Evolutionary conservation across 2,797 vertebrate genomes (phyloP).

Genomic region (Galaxias olidus): DNA sequence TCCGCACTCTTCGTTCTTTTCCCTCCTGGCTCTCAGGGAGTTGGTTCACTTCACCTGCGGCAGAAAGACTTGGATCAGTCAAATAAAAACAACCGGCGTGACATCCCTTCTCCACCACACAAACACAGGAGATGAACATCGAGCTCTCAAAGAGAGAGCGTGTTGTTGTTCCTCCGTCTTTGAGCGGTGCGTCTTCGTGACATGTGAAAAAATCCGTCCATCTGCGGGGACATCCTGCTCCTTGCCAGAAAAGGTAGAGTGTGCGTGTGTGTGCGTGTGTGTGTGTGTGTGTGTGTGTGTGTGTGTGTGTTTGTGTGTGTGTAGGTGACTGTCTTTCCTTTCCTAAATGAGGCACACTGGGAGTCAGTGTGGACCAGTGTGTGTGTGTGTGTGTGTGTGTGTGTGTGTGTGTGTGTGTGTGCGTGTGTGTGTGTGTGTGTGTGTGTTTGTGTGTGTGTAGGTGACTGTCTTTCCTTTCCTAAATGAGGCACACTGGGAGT

Average conservation of each 20-base stretch:
- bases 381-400: no score
- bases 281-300: constrained; percentile 10
- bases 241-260: constrained; percentile 47
- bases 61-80: neutral
- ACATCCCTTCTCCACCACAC: constrained; percentile 57
- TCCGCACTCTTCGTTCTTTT: no score
- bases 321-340: constrained; percentile 28
- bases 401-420: no score
- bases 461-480: constrained; percentile 22
- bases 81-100: constrained; percentile 12
- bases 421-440: no score
- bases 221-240: constrained; percentile 65
- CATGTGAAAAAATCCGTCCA: constrained; percentile 63
- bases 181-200: constrained; percentile 43
- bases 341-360: constrained; percentile 17
- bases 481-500: constrained; percentile 21
- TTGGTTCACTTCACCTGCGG: neutral
- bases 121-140: constrained; percentile 58
- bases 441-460: no score
- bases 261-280: constrained; percentile 25
- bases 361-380: constrained; percentile 45
- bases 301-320: neutral
- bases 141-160: constrained; percentile 57
- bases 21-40: no score
- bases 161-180: constrained; percentile 41